Conservation (phyloP, 2,113 vertebrate species). For the Apodemus sylvaticus region DNA sequence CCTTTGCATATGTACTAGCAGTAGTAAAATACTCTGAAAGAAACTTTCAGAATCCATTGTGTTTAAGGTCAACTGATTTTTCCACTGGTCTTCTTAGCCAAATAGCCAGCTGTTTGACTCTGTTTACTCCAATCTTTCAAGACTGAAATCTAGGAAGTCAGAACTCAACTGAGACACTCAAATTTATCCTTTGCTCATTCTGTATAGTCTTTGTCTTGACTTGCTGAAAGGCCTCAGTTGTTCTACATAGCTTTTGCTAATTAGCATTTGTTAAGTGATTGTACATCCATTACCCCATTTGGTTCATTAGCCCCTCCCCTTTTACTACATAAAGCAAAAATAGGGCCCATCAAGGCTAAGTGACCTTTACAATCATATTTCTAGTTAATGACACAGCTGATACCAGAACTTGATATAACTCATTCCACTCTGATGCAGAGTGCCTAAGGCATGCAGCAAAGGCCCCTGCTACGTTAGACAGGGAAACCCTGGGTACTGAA, state of each 20-base stretch:
- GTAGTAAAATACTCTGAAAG: not conserved
- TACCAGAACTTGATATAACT: not conserved
- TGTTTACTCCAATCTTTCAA: not conserved
- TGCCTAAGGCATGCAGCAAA: not conserved
- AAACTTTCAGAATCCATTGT: not conserved
- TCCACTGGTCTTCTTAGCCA: conserved; percentile 24
- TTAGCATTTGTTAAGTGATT: conserved; percentile 15
- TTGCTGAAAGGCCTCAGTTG: not conserved
- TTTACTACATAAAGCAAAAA: conserved; percentile 29
- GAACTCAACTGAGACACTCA: not conserved
- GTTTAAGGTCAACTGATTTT: not conserved
- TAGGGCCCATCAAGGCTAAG: conserved; percentile 3
- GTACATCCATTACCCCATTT: conserved; percentile 45
- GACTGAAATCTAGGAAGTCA: not conserved
- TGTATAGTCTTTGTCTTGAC: conserved; percentile 29
- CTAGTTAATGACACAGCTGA: conserved; percentile 39
- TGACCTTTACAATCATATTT: not conserved
- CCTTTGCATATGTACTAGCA: not conserved
- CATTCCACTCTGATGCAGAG: conserved; percentile 3
- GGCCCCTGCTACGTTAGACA: not conserved
- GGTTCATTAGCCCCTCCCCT: not conserved
- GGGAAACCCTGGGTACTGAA: not conserved
- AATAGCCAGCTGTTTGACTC: not conserved
- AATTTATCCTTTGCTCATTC: not conserved
- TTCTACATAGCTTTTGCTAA: not conserved